Evolutionary conservation across 1,140 invertebrate species (phyloP), one percentile per base, ranked within the genome.

Genomic region (Drosophila erecta): DNA sequence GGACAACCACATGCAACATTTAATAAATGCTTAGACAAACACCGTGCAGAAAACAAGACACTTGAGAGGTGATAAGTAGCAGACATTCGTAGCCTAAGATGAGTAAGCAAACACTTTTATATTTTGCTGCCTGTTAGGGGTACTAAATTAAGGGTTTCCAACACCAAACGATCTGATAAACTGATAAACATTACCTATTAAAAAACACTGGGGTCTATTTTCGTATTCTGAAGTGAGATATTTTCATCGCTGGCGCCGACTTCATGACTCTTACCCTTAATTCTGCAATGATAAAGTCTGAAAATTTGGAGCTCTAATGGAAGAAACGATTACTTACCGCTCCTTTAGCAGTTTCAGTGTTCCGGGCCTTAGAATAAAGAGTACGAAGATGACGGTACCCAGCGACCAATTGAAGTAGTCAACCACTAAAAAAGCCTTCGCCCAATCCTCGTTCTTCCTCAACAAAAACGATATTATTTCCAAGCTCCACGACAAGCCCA

Each of bases 401-500:
- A 94, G 94, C 0, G 85, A 73, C n/a, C 83, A 91, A 66, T 93
- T 93, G 15, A 91, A 83, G 47, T 93, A 92, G 56, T 93, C 93
- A 0, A 91, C 91, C 15, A 91, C 20, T 46, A 92, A 90, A 90
- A 94, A 94, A 5, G 93, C 94, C 93, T 30, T 14, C 4, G 7
- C 24, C 24, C 46, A 54, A 14, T 7, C 0, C 0, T 24, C 2
- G 2, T 65, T 7, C 0, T 2, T 0, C 14, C 53, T 47, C 24
- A 50, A 47, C 22, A 77, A 24, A 61, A 78, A 81, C 1, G 72
- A 37, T 3, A 96, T 75, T 62, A 95, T 93, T 79, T 96, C 96
- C 89, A 94, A 93, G 5, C 94, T 93, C 96, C 96, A 96, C 38
- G 94, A 94, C 10, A 96, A 93, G 1, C 95, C 95, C 95, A 96